Conservation (phyloP, 2,888 invertebrate genomes). For the Villa cingulata region DNA sequence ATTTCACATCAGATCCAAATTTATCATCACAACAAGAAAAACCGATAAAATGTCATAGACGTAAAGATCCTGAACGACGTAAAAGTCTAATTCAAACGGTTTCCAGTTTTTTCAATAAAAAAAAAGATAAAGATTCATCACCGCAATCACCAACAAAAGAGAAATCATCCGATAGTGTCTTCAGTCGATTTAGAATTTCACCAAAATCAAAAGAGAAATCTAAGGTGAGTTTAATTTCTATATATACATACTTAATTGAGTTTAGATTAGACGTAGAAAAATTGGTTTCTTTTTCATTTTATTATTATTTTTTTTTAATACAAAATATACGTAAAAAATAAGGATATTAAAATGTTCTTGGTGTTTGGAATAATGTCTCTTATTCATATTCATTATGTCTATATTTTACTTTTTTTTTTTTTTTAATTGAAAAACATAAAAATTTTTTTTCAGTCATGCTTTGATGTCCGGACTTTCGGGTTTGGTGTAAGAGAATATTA, state of each 20-base stretch:
- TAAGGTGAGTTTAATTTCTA: conserved; percentile 39
- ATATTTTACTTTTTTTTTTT: no score
- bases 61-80: conserved; percentile 55
- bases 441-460: conserved; percentile 43
- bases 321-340: background rate
- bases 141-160: conserved; percentile 16
- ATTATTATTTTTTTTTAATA: conserved; percentile 1
- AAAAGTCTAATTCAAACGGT: conserved; percentile 75
- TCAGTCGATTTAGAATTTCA: conserved; percentile 46
- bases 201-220: conserved; percentile 49
- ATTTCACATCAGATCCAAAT: conserved; percentile 46
- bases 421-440: conserved; percentile 4
- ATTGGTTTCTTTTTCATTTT: conserved; percentile 8
- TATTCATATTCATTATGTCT: no score
- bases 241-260: no score
- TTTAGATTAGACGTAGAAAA: background rate
- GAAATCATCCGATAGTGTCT: conserved; percentile 25
- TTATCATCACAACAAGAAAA: conserved; percentile 24
- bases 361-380: conserved; percentile 2
- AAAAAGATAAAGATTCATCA: conserved; percentile 48
- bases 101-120: conserved; percentile 65
- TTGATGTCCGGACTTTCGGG: conserved; percentile 40
- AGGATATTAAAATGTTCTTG: no score
- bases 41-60: conserved; percentile 18
- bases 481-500: conserved; percentile 31